These are phyloP conservation scores for Clupea harengus DNA, from an alignment of 2,113 vertebrate genomes.

Conservation along the genomic window DNA sequence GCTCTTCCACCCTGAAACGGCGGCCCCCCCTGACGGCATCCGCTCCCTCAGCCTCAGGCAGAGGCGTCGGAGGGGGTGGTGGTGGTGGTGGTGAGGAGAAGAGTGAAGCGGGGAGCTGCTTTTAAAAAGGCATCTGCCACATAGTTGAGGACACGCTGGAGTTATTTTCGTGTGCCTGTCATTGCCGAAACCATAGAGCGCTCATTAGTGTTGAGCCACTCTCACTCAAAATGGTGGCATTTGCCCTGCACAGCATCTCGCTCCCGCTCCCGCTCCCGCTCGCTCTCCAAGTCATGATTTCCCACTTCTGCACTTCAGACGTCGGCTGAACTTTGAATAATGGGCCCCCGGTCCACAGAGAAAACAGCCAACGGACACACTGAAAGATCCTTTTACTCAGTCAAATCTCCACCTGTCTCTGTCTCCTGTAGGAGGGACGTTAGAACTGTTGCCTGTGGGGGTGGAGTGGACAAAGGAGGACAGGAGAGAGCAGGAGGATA, in stretches of 20 bases:
- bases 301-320: background rate
- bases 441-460: background rate
- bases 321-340: background rate
- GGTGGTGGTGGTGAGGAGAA: background rate
- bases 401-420: background rate
- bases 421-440: background rate
- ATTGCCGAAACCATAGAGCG: background rate
- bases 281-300: background rate
- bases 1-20: background rate
- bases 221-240: background rate
- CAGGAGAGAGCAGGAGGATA: constrained; percentile 19
- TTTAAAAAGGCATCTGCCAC: constrained; percentile 17
- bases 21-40: background rate
- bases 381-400: background rate
- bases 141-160: constrained; percentile 1
- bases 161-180: constrained; percentile 17
- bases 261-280: constrained; percentile 14
- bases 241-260: background rate
- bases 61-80: background rate
- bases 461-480: background rate
- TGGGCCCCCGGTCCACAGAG: background rate
- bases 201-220: constrained; percentile 13
- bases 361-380: background rate
- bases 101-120: background rate
- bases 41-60: background rate